Base-by-base conservation (phyloP, 2,888 invertebrate species). In the Torymus texanus region DNA sequence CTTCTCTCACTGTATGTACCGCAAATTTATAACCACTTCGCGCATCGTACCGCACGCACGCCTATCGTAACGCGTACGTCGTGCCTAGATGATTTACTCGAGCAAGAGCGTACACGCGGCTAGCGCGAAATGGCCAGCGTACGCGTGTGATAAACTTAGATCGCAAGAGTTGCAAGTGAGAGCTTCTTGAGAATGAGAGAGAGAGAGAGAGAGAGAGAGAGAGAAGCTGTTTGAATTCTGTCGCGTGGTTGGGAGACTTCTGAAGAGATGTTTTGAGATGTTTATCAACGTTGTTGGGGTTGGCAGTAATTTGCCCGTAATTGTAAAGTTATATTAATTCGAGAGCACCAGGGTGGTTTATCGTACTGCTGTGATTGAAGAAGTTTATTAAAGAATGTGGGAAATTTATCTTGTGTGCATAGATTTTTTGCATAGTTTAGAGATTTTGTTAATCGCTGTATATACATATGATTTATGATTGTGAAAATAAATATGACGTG, bases 11-110 rank as follows among this genome's bases (percentile, higher is more conserved):
- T 14, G n/a, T 18, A 82, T 84, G 16, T 81, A 41, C 82, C 78
- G 83, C 81, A 83, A 85, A 85, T 86, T 86, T 85, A 86, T 85
- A 86, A 84, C 85, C 84, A 82, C 82, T 84, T 82, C 63, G 75
- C 76, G 65, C 72, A 16, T 67, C 73, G 51, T 58, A 13, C 41
- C 71, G 21, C 12, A n/a, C 59, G 29, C 62, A 53, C 53, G 24
- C 59, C 53, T 51, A 41, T 16, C 21, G 65, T 13, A 11, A 24
- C 55, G 18, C 55, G 67, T 55, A 78, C 78, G 62, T 82, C 80
- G 76, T 68, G 72, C 75, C 83, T 72, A 70, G 81, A 84, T 84
- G 84, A 84, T 84, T 84, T 83, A 83, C 83, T 82, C 72, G 78
- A 41, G 41, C 41, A 8, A 41, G 41, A 1, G 41, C 41, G 41